Evolutionary conservation across 2,797 vertebrate genomes (phyloP), one percentile per base, ranked within the genome.

Genomic region (Hephaestus fuliginosus): DNA sequence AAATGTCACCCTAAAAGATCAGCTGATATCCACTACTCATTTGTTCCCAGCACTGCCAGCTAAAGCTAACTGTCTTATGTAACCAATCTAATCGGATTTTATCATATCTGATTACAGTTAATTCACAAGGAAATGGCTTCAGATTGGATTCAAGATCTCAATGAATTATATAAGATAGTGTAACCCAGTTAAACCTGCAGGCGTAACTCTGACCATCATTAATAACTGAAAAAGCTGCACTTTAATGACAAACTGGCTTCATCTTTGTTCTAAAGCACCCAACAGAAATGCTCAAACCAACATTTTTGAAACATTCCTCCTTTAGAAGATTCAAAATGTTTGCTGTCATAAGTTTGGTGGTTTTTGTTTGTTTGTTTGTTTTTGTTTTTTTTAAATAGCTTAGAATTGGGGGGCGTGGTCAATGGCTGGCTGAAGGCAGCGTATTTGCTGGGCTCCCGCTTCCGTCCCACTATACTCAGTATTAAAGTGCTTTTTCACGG

Each of bases 1-100:
- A 57, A 78, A 66, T 66, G 28, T 84, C 72, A 82, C 78, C 70
- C 51, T 61, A 3, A 80, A 39, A 77, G 79, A 64, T 79, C 62
- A 25, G 43, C 25, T 73, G 68, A 84, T 72, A 52, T 74, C 56
- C 75, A 30, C 53, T 28, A 9, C 62, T 76, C 22, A 80, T 70
- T 48, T 75, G 79, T 70, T 46, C 66, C 76, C 62, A 70, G 46
- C 12, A 63, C 67, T 62, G 69, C 51, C 71, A 76, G 22, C 74
- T 78, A 46, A 78, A 82, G 55, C 56, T 58, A 57, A 25, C 70
- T 8, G 20, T 70, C 17, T 92, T 91, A 91, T 67, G 63, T 82
- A 89, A 91, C 63, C 20, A 4, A 20, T 66, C 28, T 86, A 83
- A 91, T 90, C 74, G 82, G 82, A 87, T 70, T 85, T 78, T 18